Conservation (phyloP, 2,888 invertebrate species). For the Dryococelus australis region DNA sequence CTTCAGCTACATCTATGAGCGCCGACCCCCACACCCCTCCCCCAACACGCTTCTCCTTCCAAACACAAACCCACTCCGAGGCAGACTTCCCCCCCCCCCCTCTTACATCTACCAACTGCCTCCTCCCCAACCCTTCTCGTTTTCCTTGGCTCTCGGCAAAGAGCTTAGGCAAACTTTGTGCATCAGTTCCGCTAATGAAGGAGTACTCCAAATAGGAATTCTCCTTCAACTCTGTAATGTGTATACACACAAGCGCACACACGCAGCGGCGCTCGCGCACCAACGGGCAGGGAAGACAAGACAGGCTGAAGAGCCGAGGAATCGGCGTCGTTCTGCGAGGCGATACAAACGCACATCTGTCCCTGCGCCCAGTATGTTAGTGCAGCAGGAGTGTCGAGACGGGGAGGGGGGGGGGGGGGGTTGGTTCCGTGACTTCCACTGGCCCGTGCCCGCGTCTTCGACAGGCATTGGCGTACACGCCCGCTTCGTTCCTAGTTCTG, state of each 20-base stretch:
- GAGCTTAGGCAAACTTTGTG: conserved; percentile 28
- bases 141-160: conserved; percentile 25
- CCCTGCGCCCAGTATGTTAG: no score
- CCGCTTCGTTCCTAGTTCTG: no score
- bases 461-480: no score
- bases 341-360: no score
- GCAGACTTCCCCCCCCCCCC: conserved; percentile 5
- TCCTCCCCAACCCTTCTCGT: not conserved
- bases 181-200: conserved; percentile 29
- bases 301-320: not conserved
- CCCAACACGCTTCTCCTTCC: not conserved
- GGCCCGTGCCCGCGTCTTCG: no score
- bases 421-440: no score
- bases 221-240: conserved; percentile 29
- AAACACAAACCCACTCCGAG: not conserved
- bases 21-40: not conserved
- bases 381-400: no score
- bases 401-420: no score
- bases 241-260: conserved; percentile 26
- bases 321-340: no score
- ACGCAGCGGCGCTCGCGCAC: not conserved
- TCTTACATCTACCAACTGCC: not conserved
- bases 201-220: conserved; percentile 29
- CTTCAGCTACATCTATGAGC: not conserved
- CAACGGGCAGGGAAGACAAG: not conserved